These are phyloP conservation scores for Amphipoea lucens DNA, from an alignment of 2,888 invertebrate genomes.

Conservation along the genomic window DNA sequence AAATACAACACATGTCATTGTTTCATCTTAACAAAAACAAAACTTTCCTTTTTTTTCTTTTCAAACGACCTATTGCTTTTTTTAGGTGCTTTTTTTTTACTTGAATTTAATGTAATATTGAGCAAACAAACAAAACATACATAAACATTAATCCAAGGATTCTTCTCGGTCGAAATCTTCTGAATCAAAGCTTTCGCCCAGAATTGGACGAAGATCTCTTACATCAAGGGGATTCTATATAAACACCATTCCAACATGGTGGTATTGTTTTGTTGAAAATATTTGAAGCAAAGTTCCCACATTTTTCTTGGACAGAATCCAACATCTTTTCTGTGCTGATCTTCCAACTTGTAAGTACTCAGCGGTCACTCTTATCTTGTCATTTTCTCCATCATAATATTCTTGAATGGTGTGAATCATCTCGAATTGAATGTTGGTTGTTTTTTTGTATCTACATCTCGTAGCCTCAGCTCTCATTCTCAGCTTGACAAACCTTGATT, in stretches of 20 bases:
- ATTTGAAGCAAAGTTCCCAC: neutral
- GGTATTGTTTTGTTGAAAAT: neutral
- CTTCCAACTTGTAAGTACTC: neutral
- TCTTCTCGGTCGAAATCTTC: conserved; percentile 32
- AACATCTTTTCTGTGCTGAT: neutral
- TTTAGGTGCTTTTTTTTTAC: conserved; percentile 8
- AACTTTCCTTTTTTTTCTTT: neutral
- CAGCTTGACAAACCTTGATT: neutral
- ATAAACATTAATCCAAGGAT: neutral
- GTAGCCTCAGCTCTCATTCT: neutral
- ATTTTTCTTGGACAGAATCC: neutral
- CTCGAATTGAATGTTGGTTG: neutral
- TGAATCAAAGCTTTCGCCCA: neutral
- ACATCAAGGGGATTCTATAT: neutral
- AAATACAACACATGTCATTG: neutral
- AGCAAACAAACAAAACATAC: conserved; percentile 24
- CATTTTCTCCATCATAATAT: neutral
- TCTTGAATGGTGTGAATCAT: neutral
- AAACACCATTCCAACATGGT: neutral
- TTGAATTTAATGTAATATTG: neutral
- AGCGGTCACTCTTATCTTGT: neutral
- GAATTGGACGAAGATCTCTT: neutral
- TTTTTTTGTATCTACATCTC: neutral
- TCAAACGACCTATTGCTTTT: neutral
- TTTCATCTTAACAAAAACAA: conserved; percentile 17